Conservation (phyloP, 2,113 vertebrate species). For the Festucalex cinctus region DNA sequence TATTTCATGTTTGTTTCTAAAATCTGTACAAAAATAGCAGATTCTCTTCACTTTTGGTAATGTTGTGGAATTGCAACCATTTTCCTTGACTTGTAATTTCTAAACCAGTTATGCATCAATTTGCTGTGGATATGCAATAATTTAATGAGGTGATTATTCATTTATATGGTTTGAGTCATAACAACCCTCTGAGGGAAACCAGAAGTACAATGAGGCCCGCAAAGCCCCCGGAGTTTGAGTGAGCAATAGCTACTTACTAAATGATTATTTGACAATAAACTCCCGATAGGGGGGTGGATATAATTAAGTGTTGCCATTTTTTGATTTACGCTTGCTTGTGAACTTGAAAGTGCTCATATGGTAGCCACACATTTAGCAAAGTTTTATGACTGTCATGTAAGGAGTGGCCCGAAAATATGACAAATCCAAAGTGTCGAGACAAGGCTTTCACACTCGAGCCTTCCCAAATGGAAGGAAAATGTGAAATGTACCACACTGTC, state of each 20-base stretch:
- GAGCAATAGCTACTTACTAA: not conserved
- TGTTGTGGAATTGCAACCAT: not conserved
- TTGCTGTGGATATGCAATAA: not conserved
- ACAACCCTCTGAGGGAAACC: not conserved
- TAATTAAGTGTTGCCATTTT: not conserved
- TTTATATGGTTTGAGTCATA: not conserved
- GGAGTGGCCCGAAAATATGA: constrained; percentile 35
- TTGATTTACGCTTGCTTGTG: not conserved
- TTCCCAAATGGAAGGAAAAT: constrained; percentile 52
- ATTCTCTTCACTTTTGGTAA: not conserved
- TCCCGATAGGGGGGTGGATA: not conserved
- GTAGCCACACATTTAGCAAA: constrained; percentile 8
- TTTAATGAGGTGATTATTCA: not conserved
- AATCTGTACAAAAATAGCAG: not conserved
- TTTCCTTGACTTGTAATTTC: not conserved
- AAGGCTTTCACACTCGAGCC: constrained; percentile 33
- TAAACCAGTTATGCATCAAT: not conserved
- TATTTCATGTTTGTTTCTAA: not conserved
- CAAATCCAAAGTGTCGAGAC: constrained; percentile 28
- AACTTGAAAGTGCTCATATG: not conserved
- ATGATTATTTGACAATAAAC: not conserved
- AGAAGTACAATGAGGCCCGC: not conserved
- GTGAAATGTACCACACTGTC: constrained; percentile 74
- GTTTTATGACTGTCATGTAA: constrained; percentile 18
- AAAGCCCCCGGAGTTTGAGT: not conserved